Evolutionary conservation across 2,888 invertebrate species (phyloP).

Genomic region (Keiferia lycopersicella): DNA sequence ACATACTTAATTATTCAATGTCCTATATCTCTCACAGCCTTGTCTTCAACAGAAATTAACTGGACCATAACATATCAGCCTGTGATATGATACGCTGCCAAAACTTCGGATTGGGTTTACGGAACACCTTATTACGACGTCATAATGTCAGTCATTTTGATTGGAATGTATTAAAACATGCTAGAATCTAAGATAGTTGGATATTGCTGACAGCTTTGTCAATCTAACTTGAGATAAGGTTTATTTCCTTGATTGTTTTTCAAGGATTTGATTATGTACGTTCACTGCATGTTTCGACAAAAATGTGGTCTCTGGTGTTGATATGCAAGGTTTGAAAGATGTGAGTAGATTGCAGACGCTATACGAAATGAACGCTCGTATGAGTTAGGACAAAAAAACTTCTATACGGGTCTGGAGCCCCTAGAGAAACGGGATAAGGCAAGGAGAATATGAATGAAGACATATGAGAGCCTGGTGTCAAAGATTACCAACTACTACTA

Average conservation of each 20-base stretch:
- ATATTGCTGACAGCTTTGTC: neutral
- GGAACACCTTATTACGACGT: constrained; percentile 1
- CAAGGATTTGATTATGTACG: neutral
- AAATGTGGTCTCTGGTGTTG: too few relatives aligned
- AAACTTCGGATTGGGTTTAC: neutral
- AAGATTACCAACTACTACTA: too few relatives aligned
- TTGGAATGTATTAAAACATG: neutral
- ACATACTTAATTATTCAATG: neutral
- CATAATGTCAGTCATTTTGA: constrained; percentile 7
- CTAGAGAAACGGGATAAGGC: too few relatives aligned
- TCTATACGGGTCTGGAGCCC: too few relatives aligned
- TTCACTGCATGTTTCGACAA: neutral
- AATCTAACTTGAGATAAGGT: constrained; percentile 1
- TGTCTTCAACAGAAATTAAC: neutral
- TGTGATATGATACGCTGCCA: constrained; percentile 8
- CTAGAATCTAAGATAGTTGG: neutral
- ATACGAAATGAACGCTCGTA: too few relatives aligned
- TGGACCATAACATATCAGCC: neutral
- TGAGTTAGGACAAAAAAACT: too few relatives aligned
- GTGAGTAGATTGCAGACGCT: too few relatives aligned
- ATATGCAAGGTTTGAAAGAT: too few relatives aligned
- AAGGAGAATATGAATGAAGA: too few relatives aligned
- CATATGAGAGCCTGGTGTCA: too few relatives aligned
- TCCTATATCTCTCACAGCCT: constrained; percentile 9
- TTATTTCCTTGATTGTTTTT: constrained; percentile 1